These are phyloP conservation scores for Charaxes varanes DNA, from an alignment of 1,140 invertebrate species.

Conservation along the genomic window DNA sequence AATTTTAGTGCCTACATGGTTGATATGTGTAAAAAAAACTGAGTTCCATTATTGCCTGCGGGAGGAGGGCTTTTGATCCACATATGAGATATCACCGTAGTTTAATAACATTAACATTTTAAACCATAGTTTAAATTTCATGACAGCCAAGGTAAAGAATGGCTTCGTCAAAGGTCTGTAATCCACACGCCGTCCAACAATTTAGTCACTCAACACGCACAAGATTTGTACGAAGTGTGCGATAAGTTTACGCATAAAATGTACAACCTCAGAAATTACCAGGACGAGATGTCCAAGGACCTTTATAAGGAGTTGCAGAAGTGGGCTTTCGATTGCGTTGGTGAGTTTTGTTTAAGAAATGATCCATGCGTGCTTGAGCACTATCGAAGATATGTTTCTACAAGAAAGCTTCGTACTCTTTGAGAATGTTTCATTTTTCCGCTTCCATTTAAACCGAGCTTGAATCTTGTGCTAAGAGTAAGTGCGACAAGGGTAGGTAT, in stretches of 20 bases:
- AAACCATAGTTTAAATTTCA: conserved; percentile 25
- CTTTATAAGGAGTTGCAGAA: conserved; percentile 78
- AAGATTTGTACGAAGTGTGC: conserved; percentile 47
- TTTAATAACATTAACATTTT: conserved; percentile 3
- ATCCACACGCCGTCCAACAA: conserved; percentile 67
- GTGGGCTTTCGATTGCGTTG: conserved; percentile 81
- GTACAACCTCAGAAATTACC: conserved; percentile 72
- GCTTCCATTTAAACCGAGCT: too few species aligned
- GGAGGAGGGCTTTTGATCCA: too few species aligned
- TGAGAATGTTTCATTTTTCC: too few species aligned
- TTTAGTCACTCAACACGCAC: conserved; percentile 43
- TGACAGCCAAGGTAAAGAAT: conserved; percentile 71
- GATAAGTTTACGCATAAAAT: conserved; percentile 62
- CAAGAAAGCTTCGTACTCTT: too few species aligned
- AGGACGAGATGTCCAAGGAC: conserved; percentile 76
- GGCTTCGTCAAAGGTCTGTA: conserved; percentile 71
- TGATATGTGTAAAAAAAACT: too few species aligned
- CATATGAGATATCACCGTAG: too few species aligned
- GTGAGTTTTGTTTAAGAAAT: conserved; percentile 27
- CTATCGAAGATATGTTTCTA: background rate
- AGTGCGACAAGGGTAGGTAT: too few species aligned
- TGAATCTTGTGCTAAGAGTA: too few species aligned
- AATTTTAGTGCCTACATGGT: too few species aligned
- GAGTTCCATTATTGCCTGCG: too few species aligned
- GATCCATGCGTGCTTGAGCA: background rate